A percentile compares a stretch with the other conserved stretches of the same genome.
phyloP scores from a whole-genome alignment of 2,888 invertebrate genomes.

The Andrena marginata region DNA sequence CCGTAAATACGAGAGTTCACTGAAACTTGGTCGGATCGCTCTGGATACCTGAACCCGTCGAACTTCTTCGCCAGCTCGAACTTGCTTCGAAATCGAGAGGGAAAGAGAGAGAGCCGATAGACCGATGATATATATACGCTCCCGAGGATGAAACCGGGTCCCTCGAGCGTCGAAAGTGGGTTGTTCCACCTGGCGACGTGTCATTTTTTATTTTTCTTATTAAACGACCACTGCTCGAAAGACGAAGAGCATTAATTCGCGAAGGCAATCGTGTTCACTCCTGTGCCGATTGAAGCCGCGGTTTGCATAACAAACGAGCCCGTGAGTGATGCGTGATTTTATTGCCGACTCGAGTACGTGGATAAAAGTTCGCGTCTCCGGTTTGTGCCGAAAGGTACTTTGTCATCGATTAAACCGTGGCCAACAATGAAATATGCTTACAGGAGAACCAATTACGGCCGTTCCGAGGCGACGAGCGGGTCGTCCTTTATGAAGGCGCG shows the following conservation, averaged over 20 bases:
- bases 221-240: neutral
- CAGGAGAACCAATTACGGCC: conserved; percentile 64
- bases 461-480: conserved; percentile 18
- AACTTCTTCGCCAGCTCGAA: conserved; percentile 20
- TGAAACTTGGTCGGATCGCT: conserved; percentile 47
- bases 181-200: conserved; percentile 21
- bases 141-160: neutral
- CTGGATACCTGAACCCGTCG: conserved; percentile 34
- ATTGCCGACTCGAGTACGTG: conserved; percentile 46
- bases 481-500: conserved; percentile 52
- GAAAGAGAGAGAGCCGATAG: conserved; percentile 17
- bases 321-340: conserved; percentile 56
- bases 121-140: conserved; percentile 23
- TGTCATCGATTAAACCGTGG: conserved; percentile 61
- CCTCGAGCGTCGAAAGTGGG: conserved; percentile 29
- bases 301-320: conserved; percentile 57
- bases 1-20: conserved; percentile 57
- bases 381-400: conserved; percentile 19
- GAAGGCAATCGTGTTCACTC: conserved; percentile 8
- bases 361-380: conserved; percentile 35
- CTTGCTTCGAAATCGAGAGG: neutral
- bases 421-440: conserved; percentile 64
- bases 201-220: conserved; percentile 33
- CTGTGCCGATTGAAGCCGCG: conserved; percentile 22
- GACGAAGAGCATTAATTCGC: conserved; percentile 30